Conservation (phyloP, 1,140 invertebrate species). For the Stenopsyche tienmushanensis region DNA sequence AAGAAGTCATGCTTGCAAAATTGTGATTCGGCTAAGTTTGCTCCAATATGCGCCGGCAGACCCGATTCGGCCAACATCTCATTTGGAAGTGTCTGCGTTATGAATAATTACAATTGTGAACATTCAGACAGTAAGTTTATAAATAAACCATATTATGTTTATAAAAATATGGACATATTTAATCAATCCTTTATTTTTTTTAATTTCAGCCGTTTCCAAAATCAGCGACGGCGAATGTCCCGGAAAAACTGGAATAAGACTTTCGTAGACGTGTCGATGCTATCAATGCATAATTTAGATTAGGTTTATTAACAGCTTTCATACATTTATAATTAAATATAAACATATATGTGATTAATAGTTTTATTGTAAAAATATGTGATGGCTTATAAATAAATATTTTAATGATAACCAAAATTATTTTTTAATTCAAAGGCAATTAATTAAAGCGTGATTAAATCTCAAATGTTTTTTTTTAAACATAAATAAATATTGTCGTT, state of each 20-base stretch:
- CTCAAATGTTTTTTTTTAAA: too few relatives aligned
- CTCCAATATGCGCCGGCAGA: constrained; percentile 58
- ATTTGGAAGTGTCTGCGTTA: constrained; percentile 58
- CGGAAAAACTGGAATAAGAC: constrained; percentile 56
- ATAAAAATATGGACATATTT: constrained; percentile 6
- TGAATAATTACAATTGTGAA: constrained; percentile 61
- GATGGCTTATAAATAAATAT: too few relatives aligned
- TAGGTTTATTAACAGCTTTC: too few relatives aligned
- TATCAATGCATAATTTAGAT: too few relatives aligned
- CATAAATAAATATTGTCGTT: too few relatives aligned
- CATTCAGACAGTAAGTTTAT: constrained; percentile 55
- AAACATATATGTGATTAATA: too few relatives aligned
- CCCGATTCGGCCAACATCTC: constrained; percentile 54
- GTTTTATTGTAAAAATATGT: too few relatives aligned
- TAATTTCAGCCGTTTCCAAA: constrained; percentile 51
- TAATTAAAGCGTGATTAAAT: too few relatives aligned
- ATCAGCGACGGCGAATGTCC: constrained; percentile 57
- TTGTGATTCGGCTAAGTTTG: constrained; percentile 49
- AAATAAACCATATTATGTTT: background rate
- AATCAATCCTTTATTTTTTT: constrained; percentile 38
- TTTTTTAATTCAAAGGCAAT: too few relatives aligned
- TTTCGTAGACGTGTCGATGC: constrained; percentile 50
- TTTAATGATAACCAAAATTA: too few relatives aligned
- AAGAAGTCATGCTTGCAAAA: constrained; percentile 56
- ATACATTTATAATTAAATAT: too few relatives aligned